Evolutionary conservation across 2,797 vertebrate genomes (phyloP).

Genomic region (Sebastes nivosus): DNA sequence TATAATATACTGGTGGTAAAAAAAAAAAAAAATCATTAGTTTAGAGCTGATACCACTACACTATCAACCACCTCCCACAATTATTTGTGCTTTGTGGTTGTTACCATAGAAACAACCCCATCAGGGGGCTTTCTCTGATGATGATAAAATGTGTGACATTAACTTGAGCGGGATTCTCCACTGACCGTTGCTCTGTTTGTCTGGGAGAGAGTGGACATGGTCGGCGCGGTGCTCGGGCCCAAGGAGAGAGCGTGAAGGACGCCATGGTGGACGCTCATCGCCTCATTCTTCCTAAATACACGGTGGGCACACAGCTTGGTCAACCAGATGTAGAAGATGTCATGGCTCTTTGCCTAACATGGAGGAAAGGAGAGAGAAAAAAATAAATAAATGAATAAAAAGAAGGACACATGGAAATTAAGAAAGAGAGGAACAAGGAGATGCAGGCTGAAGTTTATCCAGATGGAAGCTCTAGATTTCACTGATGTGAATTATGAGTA

Average conservation of each 20-base stretch:
- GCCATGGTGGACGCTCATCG: conserved; percentile 73
- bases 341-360: conserved; percentile 87
- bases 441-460: not conserved
- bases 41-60: not conserved
- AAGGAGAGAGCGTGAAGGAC: conserved; percentile 78
- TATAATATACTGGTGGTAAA: not conserved
- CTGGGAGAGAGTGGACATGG: conserved; percentile 57
- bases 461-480: not conserved
- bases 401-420: accelerated
- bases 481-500: not conserved
- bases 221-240: conserved; percentile 52
- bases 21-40: no score
- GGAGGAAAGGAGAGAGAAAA: not conserved
- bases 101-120: not conserved
- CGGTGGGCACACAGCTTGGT: conserved; percentile 90
- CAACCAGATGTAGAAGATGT: conserved; percentile 91
- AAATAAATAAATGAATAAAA: not conserved
- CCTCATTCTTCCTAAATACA: conserved; percentile 81
- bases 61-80: not conserved
- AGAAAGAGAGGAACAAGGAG: not conserved
- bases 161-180: not conserved
- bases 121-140: not conserved
- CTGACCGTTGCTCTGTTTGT: conserved; percentile 61
- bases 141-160: not conserved
- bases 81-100: not conserved